A percentile compares a stretch with the other conserved stretches of the same genome.
Conservation (phyloP, 2,113 vertebrate species). For the Nyctibius bracteatus region DNA sequence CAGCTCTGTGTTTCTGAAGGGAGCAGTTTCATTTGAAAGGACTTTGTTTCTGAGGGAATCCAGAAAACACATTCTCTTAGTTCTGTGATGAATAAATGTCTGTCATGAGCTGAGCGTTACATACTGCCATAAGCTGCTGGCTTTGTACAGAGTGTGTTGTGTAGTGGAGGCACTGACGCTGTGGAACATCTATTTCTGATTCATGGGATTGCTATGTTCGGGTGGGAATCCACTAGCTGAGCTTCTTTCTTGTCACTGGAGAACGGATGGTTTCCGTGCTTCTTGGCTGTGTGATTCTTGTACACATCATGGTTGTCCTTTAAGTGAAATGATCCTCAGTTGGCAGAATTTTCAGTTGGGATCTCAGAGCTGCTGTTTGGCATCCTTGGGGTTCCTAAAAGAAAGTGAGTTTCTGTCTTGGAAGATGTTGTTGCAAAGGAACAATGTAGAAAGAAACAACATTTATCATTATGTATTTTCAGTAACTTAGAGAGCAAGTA, state of each 20-base stretch:
- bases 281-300: neutral
- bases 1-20: neutral
- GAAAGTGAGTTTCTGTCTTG: neutral
- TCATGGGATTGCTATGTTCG: conserved; percentile 20
- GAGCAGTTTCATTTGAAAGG: neutral
- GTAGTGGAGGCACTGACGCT: neutral
- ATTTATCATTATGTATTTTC: neutral
- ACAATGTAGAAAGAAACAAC: neutral
- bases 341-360: neutral
- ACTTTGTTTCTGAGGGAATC: conserved; percentile 14
- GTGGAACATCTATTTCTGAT: conserved; percentile 35
- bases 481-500: neutral
- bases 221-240: neutral
- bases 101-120: neutral
- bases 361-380: neutral
- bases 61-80: conserved; percentile 4
- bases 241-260: neutral
- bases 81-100: conserved; percentile 1
- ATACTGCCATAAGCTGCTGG: neutral
- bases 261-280: neutral
- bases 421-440: neutral
- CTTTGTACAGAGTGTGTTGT: neutral
- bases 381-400: neutral
- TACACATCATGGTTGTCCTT: neutral
- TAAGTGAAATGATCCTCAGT: neutral